Conservation (phyloP, 2,797 vertebrate genomes). For the Notamacropus eugenii region DNA sequence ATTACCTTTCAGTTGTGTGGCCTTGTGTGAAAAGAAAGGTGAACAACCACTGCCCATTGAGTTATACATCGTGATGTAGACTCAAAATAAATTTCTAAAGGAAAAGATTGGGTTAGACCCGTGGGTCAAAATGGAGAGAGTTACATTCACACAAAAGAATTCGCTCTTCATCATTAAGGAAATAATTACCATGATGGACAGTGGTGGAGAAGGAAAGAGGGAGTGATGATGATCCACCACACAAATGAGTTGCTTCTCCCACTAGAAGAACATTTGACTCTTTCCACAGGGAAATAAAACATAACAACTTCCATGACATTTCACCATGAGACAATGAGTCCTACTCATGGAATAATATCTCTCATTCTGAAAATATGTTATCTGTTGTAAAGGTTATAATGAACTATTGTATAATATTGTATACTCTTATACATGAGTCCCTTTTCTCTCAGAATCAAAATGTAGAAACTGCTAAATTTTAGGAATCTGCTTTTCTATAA, state of each 20-base stretch:
- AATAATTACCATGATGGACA: conserved; percentile 23
- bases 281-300: conserved; percentile 25
- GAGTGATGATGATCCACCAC: conserved; percentile 35
- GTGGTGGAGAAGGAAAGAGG: background rate
- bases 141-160: conserved; percentile 43
- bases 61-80: conserved; percentile 45
- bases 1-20: background rate
- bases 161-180: background rate
- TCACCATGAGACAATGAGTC: background rate
- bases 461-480: conserved; percentile 56
- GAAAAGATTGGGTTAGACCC: conserved; percentile 61
- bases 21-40: conserved; percentile 22
- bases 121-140: background rate
- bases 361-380: conserved; percentile 33
- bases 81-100: conserved; percentile 54
- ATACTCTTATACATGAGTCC: conserved; percentile 25
- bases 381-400: conserved; percentile 49
- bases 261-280: conserved; percentile 52
- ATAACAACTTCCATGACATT: conserved; percentile 4
- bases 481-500: conserved; percentile 63
- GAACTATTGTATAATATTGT: conserved; percentile 62
- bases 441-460: conserved; percentile 53
- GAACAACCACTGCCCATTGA: background rate
- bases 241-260: conserved; percentile 75
- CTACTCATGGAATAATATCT: conserved; percentile 51